Base-by-base conservation (phyloP, 2,113 vertebrate species). In the Thymallus thymallus region DNA sequence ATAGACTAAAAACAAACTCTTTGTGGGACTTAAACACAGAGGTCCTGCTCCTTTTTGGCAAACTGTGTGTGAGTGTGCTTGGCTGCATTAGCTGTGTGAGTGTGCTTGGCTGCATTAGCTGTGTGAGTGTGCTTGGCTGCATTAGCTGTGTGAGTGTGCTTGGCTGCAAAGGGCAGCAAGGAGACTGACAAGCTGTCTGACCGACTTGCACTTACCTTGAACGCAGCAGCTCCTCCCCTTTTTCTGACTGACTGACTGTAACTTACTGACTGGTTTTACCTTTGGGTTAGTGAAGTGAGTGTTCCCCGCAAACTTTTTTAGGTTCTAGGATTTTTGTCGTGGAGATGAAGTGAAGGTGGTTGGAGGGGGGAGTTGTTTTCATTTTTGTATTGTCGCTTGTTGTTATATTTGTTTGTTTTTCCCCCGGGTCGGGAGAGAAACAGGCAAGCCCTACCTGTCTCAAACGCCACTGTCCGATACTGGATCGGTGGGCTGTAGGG, bases 401-500 rank as follows among this genome's bases (percentile, higher is more conserved):
- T 79, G 79, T 26, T 2, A 16, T 61, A 61, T 58, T 48, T 76
- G 78, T 2, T 77, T 76, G 88, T 78, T 86, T 85, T 88, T 84
- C 46, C 18, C 23, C 46, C 48, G 78, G 85, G 75, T 72, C 71
- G 74, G 81, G 71, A 84, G 82, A 90, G 88, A 94, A 94, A 92
- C 91, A 83, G 87, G 88, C 90, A 90, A 95, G 86, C 93, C 96
- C 95, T 99, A 98, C 98, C 97, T 98, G 95, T 93, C 86, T 96
- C 93, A 93, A 94, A 92, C 92, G 95, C 95, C 93, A 96, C 94
- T 41, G 96, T 98, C 94, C 95, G 95, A 94, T 98, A 98, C 94
- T 97, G 96, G 91, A 98, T 93, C 20, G 94, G 94, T 0, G 97
- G 97, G 94, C 97, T 97, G 96, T 95, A 99, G 63, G 97, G 98